Percentiles rank a stretch among this genome's conserved stretches.
Conservation (phyloP, 2,797 vertebrate species). For the Lutra lutra region DNA sequence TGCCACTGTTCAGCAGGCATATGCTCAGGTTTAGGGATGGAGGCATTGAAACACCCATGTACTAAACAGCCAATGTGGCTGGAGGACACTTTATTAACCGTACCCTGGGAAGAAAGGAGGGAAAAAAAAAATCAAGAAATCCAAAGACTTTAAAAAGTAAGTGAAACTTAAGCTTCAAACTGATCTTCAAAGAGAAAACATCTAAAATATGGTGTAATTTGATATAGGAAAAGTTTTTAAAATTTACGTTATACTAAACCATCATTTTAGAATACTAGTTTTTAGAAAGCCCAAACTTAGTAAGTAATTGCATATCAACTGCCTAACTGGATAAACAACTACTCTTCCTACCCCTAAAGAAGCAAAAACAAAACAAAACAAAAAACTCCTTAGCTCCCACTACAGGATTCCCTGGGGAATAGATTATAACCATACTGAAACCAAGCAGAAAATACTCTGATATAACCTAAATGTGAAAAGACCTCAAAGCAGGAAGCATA, state of each 20-base stretch:
- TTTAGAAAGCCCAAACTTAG: conserved; percentile 24
- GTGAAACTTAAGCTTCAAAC: not conserved
- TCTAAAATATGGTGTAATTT: not conserved
- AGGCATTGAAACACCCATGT: conserved; percentile 97
- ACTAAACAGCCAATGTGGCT: conserved; percentile 96
- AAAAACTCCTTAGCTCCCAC: not conserved
- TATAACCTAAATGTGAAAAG: not conserved
- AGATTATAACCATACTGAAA: not conserved
- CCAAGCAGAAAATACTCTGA: not conserved
- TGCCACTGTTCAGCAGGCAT: conserved; percentile 91
- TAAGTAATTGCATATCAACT: not conserved
- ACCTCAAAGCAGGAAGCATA: not conserved
- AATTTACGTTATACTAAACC: not conserved
- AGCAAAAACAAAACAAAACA: not conserved
- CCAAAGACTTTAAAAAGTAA: not conserved
- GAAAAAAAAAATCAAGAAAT: not conserved
- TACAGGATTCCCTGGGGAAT: not conserved
- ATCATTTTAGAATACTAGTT: not conserved
- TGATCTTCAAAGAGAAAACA: conserved; percentile 44
- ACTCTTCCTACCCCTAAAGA: too few species aligned
- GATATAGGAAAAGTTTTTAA: not conserved
- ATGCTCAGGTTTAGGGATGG: conserved; percentile 92
- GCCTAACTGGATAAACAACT: not conserved
- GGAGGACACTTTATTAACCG: conserved; percentile 94
- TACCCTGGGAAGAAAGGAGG: conserved; percentile 87